A percentile compares a stretch with the other conserved stretches of the same genome.
These are phyloP conservation scores for Pristionchus arcanus DNA, from an alignment of 2,888 invertebrate genomes.

Conservation along the genomic window DNA sequence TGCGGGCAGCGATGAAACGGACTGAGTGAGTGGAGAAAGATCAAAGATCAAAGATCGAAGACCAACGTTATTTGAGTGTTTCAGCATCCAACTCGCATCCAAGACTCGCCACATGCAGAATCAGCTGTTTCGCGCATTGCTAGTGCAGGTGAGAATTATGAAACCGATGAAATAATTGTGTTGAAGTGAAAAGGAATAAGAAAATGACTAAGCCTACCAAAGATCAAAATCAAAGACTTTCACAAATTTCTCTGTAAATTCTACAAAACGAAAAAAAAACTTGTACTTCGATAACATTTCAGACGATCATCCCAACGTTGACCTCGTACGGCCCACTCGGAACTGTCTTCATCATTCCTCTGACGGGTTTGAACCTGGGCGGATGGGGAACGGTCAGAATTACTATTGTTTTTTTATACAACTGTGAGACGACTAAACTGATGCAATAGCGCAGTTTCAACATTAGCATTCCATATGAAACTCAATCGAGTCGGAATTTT, in stretches of 20 bases:
- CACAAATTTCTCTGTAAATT: not conserved
- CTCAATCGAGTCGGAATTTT: not conserved
- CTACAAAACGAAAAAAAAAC: too few species aligned
- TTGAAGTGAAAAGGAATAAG: not conserved
- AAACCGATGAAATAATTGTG: not conserved
- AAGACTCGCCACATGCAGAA: slow-evolving; percentile 20
- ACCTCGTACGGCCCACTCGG: slow-evolving; percentile 6
- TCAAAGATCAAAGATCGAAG: not conserved
- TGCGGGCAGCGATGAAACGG: not conserved
- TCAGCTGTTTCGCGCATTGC: not conserved
- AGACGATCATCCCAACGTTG: slow-evolving; percentile 5
- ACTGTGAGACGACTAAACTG: too few species aligned
- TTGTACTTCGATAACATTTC: not conserved
- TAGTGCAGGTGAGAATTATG: not conserved
- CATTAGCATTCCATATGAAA: not conserved
- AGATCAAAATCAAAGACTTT: not conserved
- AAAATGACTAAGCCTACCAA: not conserved
- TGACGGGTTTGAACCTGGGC: not conserved
- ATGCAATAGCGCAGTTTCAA: too few species aligned
- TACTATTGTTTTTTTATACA: not conserved
- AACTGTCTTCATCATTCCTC: not conserved
- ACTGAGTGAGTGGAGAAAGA: not conserved
- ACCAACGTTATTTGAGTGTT: not conserved
- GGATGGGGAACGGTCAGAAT: slow-evolving; percentile 35
- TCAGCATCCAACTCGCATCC: not conserved